Conservation (phyloP, 2,113 vertebrate genomes). For the Porphyrio hochstetteri region DNA sequence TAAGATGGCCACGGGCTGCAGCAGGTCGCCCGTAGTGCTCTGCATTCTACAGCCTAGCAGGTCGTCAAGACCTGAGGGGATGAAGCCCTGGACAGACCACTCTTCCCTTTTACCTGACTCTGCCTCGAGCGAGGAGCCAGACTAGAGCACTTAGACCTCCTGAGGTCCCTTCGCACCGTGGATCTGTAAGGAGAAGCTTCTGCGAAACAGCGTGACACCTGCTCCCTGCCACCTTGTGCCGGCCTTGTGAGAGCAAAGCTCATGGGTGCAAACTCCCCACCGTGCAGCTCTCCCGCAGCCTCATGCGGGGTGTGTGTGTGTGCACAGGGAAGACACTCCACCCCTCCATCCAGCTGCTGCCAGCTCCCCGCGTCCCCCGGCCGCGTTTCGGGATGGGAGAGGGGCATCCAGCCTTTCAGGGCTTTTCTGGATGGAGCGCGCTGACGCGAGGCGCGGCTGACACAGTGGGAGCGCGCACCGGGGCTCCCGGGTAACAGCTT, state of each 20-base stretch:
- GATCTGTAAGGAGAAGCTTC: neutral
- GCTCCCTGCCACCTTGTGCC: accelerated
- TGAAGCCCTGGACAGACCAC: neutral
- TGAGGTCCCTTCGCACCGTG: accelerated
- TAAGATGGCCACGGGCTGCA: neutral
- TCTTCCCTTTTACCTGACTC: neutral
- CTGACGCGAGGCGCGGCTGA: accelerated
- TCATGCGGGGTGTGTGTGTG: no score
- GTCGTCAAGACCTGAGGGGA: neutral
- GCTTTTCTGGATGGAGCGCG: neutral
- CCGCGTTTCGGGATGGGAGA: neutral
- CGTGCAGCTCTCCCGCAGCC: neutral
- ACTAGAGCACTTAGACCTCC: neutral
- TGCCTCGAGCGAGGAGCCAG: neutral
- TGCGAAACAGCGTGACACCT: accelerated
- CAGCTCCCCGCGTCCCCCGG: accelerated
- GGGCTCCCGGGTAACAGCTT: neutral
- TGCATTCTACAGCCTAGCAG: neutral
- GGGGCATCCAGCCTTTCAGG: no score
- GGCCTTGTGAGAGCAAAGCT: neutral
- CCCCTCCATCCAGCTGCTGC: neutral
- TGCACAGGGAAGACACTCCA: neutral
- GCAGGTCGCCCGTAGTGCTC: neutral
- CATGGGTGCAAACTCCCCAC: no score
- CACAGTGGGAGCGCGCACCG: accelerated